Evolutionary conservation across 2,888 invertebrate genomes (phyloP).

Genomic region (Drosophila monieri): DNA sequence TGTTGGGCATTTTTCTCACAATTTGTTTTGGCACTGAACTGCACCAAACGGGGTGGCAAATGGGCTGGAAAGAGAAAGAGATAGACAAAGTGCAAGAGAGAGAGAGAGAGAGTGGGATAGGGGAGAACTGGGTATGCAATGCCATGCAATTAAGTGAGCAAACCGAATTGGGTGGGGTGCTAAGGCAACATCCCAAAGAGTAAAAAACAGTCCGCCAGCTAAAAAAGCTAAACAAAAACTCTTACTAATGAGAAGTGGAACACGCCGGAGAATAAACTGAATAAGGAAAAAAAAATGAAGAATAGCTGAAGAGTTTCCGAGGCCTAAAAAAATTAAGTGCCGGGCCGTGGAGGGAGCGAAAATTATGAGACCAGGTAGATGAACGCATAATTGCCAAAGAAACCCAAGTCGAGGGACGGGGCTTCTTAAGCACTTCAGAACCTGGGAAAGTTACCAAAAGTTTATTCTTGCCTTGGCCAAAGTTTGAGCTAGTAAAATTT

Average conservation of each 20-base stretch:
- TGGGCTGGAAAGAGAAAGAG: constrained; percentile 21
- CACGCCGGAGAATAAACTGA: constrained; percentile 46
- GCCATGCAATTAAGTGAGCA: constrained; percentile 71
- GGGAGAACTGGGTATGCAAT: constrained; percentile 46
- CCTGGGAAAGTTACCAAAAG: constrained; percentile 19
- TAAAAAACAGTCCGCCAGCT: constrained; percentile 32
- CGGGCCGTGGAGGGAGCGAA: constrained; percentile 16
- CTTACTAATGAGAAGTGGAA: constrained; percentile 71
- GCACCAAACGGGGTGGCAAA: constrained; percentile 44
- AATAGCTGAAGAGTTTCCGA: constrained; percentile 34
- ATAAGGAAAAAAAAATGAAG: constrained; percentile 3
- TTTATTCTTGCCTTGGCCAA: not conserved
- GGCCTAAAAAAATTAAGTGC: constrained; percentile 35
- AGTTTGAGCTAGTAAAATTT: not conserved
- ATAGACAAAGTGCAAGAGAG: not conserved
- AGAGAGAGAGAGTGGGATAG: constrained; percentile 15
- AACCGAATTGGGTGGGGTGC: constrained; percentile 50
- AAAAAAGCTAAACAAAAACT: constrained; percentile 33
- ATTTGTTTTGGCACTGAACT: constrained; percentile 73
- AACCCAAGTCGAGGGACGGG: constrained; percentile 1
- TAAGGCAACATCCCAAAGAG: constrained; percentile 17
- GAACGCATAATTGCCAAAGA: constrained; percentile 41
- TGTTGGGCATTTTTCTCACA: constrained; percentile 72
- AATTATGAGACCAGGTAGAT: constrained; percentile 50
- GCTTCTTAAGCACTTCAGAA: not conserved